Base-by-base conservation (phyloP, 2,888 invertebrate species). In the Drosophila antonietae region DNA sequence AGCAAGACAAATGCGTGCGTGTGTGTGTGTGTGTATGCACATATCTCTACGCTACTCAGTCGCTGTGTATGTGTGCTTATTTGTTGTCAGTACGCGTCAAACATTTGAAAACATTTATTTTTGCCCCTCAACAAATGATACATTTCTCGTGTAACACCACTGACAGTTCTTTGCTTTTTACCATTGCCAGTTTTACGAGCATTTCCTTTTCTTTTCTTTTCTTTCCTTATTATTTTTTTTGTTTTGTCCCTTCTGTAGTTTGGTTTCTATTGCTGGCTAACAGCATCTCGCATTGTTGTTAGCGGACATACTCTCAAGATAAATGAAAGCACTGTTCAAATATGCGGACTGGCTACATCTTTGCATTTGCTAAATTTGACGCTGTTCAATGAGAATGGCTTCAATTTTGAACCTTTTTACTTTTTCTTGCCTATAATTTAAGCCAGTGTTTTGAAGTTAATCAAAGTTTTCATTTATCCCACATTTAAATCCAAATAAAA, bases 81-180 rank as follows among this genome's bases (percentile, higher is more conserved):
- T 85, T 85, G 85, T 85, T 84, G 89, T 84, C 83, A 83, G 78
- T 84, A 78, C 84, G 89, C 89, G 88, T 89, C 81, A 89, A 90
- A 83, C 85, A 84, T 88, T 90, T 81, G 89, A 89, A 88, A 90
- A 88, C 87, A 88, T 88, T 90, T 90, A 87, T 90, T 89, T 88
- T 81, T 75, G 83, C 81, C 79, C 76, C 76, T 75, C 83, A 68
- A 78, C 67, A 67, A 81, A 77, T 72, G 73, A 64, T 68, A 79
- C 80, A 81, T 69, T 68, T 61, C 67, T 66, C 68, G 62, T 61
- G 55, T 56, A 63, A 44, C 78, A 60, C 49, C 81, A 68, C 84
- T 73, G 84, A 87, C 83, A 84, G 72, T 65, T 80, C 67, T 52
- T 77, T 53, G 58, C 76, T 68, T 52, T 52, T 65, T 69, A 55